Percentiles rank a stretch among this genome's conserved stretches.
Evolutionary conservation across 2,888 invertebrate genomes (phyloP).

Genomic region (Cantharis rustica): DNA sequence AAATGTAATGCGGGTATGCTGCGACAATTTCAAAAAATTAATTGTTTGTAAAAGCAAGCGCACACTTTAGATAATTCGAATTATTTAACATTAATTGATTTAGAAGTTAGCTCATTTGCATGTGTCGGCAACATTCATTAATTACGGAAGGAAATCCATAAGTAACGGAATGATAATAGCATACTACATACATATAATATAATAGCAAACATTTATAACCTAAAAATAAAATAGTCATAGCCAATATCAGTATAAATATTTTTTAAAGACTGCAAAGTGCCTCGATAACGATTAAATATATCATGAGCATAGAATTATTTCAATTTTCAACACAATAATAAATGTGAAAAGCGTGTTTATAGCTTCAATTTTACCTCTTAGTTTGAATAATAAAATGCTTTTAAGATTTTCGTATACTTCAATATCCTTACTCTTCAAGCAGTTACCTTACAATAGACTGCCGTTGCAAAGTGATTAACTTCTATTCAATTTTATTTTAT

Average conservation of each 20-base stretch:
- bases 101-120: slow-evolving; percentile 1
- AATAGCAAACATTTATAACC: neutral
- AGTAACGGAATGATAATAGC: neutral
- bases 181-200: neutral
- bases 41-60: neutral
- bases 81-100: slow-evolving; percentile 1
- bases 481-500: slow-evolving; percentile 9
- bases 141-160: slow-evolving; percentile 1
- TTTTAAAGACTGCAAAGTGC: neutral
- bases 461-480: slow-evolving; percentile 11
- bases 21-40: neutral
- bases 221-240: neutral
- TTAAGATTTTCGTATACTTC: slow-evolving; percentile 13
- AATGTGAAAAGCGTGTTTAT: slow-evolving; percentile 26
- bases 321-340: slow-evolving; percentile 20
- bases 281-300: slow-evolving; percentile 11
- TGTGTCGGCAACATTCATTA: neutral
- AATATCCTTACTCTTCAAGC: slow-evolving; percentile 15
- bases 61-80: neutral
- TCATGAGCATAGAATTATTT: slow-evolving; percentile 27
- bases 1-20: neutral
- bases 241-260: neutral
- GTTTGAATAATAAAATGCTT: slow-evolving; percentile 20
- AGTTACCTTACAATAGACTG: slow-evolving; percentile 16
- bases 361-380: slow-evolving; percentile 22